Evolutionary conservation across 1,140 invertebrate genomes (phyloP), one percentile per base, ranked within the genome.

Genomic region (Brachionus plicatilis): DNA sequence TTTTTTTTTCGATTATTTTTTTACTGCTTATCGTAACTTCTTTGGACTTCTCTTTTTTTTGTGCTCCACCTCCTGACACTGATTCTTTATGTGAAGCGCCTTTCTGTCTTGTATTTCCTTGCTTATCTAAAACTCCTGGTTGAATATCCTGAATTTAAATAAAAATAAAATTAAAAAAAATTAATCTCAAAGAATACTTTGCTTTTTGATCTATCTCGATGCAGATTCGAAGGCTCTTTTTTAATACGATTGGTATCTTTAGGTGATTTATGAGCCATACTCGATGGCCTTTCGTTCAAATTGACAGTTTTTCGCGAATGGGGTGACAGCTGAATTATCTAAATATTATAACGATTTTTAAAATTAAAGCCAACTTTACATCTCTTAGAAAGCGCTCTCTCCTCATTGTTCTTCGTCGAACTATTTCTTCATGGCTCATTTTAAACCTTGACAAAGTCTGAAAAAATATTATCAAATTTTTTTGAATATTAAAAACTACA

Each of bases 381-480:
- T 76, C 72, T 76, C 72, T 76, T 11, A 76, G 8, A 24, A 76
- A 14, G 12, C 79, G 79, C 41, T 82, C 79, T 60, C 79, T 82
- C 45, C 41, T 82, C 29, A 82, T 68, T 5, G 53, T 68, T 41
- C 89, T 47, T 60, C 89, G 85, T 78, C 88, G 87, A 53, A 90
- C 88, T n/a, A 89, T 86, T 85, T 90, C 89, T 75, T 90, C 89
- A 78, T 90, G 89, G 50, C 87, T 87, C 27, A 90, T 76, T 24
- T 87, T 86, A 86, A 90, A 90, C 45, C 87, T 85, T 1, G 88
- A 89, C 53, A 89, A 83, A 24, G 72, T 76, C 72, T 76, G 27
- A 17, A 3, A 2, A 9, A 45, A 75, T 45, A 75, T 45, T 17
- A 33, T 43, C 17, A 20, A 11, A 20, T 20, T 43, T 9, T 11